Evolutionary conservation across 2,888 invertebrate genomes (phyloP).

Genomic region (Cremastobaeus sp.): DNA sequence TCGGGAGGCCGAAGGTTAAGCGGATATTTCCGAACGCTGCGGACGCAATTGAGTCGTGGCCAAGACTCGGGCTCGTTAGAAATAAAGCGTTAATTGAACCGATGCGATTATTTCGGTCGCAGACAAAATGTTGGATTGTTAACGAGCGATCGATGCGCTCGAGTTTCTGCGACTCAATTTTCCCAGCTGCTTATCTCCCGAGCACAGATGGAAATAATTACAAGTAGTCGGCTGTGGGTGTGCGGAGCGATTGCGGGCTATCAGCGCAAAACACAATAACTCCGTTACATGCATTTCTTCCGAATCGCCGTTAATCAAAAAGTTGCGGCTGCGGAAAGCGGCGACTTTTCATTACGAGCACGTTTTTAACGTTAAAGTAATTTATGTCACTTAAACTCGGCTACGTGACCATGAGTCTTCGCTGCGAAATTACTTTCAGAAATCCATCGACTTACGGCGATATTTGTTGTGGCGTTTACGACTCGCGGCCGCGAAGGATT

Average conservation of each 20-base stretch:
- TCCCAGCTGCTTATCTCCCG: slow-evolving; percentile 36
- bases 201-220: slow-evolving; percentile 31
- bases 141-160: slow-evolving; percentile 45
- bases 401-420: neutral
- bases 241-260: no score
- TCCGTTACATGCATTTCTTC: neutral
- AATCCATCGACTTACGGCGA: neutral
- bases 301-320: slow-evolving; percentile 2
- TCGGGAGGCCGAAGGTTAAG: slow-evolving; percentile 19
- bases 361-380: slow-evolving; percentile 17
- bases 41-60: slow-evolving; percentile 17
- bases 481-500: no score
- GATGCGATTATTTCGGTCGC: slow-evolving; percentile 26
- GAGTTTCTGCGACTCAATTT: slow-evolving; percentile 24
- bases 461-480: neutral
- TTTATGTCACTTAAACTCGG: neutral
- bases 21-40: slow-evolving; percentile 13
- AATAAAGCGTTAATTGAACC: slow-evolving; percentile 26
- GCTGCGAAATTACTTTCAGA: neutral
- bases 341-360: slow-evolving; percentile 13
- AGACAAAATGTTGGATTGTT: slow-evolving; percentile 7
- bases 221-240: no score
- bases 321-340: neutral
- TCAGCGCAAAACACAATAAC: slow-evolving; percentile 30
- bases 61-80: slow-evolving; percentile 26